These are phyloP conservation scores for Cataglyphis rosenhaueri DNA, from an alignment of 2,888 invertebrate genomes.

Conservation along the genomic window DNA sequence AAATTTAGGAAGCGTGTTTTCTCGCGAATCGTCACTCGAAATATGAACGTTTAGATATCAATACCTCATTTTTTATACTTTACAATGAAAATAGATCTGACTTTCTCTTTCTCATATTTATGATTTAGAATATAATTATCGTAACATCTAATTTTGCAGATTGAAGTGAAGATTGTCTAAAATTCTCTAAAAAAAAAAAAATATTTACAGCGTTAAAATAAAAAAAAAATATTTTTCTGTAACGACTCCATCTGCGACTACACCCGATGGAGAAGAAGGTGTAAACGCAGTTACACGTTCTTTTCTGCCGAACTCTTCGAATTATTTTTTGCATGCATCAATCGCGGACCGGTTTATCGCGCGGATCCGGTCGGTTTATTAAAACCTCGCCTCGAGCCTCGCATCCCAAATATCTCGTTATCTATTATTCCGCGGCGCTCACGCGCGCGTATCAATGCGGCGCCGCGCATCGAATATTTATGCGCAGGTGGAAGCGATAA, in stretches of 20 bases:
- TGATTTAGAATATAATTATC: background rate
- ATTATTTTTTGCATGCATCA: conserved; percentile 38
- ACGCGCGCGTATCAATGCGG: conserved; percentile 25
- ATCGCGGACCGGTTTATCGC: conserved; percentile 31
- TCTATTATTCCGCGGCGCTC: conserved; percentile 26
- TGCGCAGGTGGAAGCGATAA: conserved; percentile 15
- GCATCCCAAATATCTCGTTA: conserved; percentile 45
- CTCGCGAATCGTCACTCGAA: background rate
- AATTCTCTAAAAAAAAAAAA: background rate
- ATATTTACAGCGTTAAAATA: background rate
- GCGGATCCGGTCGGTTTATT: conserved; percentile 32
- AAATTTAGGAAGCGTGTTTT: background rate
- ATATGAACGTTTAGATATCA: background rate
- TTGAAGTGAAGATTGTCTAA: background rate
- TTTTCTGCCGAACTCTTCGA: conserved; percentile 2
- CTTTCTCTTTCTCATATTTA: background rate
- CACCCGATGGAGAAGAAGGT: background rate
- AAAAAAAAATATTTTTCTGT: background rate
- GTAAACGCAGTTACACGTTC: conserved; percentile 9
- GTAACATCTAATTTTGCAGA: background rate
- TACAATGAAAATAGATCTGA: background rate
- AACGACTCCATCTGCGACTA: background rate
- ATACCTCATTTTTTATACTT: background rate
- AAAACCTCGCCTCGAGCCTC: conserved; percentile 44
- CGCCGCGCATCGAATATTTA: conserved; percentile 44